Evolutionary conservation across 2,888 invertebrate genomes (phyloP).

Genomic region (Drosophila recens): DNA sequence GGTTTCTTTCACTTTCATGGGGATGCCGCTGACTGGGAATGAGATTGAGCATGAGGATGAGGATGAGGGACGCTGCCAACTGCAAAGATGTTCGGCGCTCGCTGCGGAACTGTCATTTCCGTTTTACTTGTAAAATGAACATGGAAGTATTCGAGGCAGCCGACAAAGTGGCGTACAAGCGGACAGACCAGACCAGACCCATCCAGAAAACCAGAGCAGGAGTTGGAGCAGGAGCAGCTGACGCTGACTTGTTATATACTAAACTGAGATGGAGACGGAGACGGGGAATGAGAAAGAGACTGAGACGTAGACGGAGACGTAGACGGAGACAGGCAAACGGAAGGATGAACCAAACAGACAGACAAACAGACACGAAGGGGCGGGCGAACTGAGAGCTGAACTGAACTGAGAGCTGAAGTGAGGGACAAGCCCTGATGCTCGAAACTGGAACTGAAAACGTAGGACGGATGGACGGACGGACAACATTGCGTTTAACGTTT

Average conservation of each 20-base stretch:
- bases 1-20: constrained; percentile 83
- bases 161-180: constrained; percentile 73
- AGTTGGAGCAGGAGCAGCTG: constrained; percentile 63
- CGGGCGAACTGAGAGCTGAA: constrained; percentile 33
- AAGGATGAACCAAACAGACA: constrained; percentile 70
- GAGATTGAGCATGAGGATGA: neutral
- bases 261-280: constrained; percentile 48
- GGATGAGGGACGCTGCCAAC: constrained; percentile 40
- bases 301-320: constrained; percentile 30
- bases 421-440: constrained; percentile 38
- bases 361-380: constrained; percentile 42
- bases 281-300: constrained; percentile 28
- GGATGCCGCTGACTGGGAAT: constrained; percentile 1
- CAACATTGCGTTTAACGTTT: constrained; percentile 75
- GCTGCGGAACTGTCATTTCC: constrained; percentile 84
- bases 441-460: constrained; percentile 30
- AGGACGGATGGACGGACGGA: constrained; percentile 24
- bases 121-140: constrained; percentile 82
- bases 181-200: constrained; percentile 45
- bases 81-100: constrained; percentile 70
- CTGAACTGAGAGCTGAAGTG: constrained; percentile 22
- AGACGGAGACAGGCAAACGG: constrained; percentile 56
- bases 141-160: constrained; percentile 79
- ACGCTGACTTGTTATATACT: constrained; percentile 80
- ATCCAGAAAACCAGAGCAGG: constrained; percentile 13